Conservation (phyloP, 2,113 vertebrate genomes). For the Grammomys surdaster region DNA sequence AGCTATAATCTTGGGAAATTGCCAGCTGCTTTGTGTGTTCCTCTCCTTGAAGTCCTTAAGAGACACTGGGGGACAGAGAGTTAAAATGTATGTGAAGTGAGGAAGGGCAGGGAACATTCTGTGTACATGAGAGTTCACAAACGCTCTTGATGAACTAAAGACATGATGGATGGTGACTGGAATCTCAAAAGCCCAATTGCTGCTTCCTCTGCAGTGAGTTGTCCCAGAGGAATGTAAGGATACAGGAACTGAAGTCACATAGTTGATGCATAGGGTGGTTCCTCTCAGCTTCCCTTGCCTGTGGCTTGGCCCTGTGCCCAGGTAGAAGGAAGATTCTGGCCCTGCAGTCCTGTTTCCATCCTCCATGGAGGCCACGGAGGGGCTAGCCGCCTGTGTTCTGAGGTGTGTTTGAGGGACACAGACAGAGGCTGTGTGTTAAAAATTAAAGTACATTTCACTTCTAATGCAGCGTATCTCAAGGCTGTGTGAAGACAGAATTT, state of each 20-base stretch:
- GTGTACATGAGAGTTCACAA: not conserved
- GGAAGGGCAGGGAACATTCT: not conserved
- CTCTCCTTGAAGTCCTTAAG: not conserved
- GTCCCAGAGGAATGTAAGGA: not conserved
- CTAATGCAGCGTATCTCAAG: not conserved
- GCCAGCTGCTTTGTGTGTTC: not conserved
- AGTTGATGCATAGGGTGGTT: constrained; percentile 3
- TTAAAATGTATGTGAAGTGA: not conserved
- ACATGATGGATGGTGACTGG: not conserved
- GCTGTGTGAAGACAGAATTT: not conserved
- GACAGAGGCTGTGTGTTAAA: not conserved
- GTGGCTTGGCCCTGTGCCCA: constrained; percentile 40
- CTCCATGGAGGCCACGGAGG: not conserved
- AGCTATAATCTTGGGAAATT: not conserved
- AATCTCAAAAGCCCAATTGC: not conserved
- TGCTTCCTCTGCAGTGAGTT: not conserved
- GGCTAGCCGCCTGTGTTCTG: not conserved
- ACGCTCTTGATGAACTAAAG: not conserved
- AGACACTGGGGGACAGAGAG: not conserved
- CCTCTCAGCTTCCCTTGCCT: not conserved
- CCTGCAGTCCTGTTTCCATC: not conserved
- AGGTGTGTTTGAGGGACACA: not conserved
- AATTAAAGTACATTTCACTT: not conserved
- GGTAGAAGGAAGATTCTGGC: not conserved
- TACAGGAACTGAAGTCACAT: not conserved